These are phyloP conservation scores for Neoscelio sp. DNA, from an alignment of 2,888 invertebrate genomes.

Conservation along the genomic window DNA sequence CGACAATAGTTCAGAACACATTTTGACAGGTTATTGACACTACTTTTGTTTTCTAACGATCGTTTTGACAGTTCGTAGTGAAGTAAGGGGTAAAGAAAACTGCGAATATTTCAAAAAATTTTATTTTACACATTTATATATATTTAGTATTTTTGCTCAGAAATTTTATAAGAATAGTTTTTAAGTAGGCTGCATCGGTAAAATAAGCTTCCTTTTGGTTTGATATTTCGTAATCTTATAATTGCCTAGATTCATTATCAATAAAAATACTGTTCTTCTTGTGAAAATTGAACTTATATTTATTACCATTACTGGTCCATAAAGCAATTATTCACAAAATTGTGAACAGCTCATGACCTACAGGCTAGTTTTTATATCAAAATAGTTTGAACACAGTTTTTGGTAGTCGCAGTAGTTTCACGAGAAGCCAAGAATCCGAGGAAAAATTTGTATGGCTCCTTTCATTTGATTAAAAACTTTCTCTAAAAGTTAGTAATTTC, in stretches of 20 bases:
- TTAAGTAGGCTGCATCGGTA: too few relatives aligned
- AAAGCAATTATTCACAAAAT: constrained; percentile 67
- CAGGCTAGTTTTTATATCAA: constrained; percentile 6
- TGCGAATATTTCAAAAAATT: constrained; percentile 6
- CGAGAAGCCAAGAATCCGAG: not conserved
- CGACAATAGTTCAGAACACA: too few relatives aligned
- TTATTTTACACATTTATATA: too few relatives aligned
- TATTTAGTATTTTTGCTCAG: too few relatives aligned
- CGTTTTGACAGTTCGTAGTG: constrained; percentile 8
- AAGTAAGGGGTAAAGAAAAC: not conserved
- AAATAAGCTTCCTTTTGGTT: not conserved
- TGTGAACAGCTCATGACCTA: constrained; percentile 73
- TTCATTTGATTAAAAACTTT: too few relatives aligned
- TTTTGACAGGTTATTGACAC: constrained; percentile 5
- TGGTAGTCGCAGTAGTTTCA: constrained; percentile 4
- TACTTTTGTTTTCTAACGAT: constrained; percentile 1
- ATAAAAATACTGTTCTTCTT: too few relatives aligned
- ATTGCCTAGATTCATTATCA: too few relatives aligned
- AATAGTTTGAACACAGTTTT: constrained; percentile 35
- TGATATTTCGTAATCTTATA: too few relatives aligned
- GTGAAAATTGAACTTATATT: too few relatives aligned
- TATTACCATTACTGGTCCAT: constrained; percentile 10
- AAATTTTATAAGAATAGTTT: too few relatives aligned
- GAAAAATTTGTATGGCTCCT: too few relatives aligned
- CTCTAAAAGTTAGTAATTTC: too few relatives aligned